Evolutionary conservation across 2,888 invertebrate genomes (phyloP), one percentile per base, ranked within the genome.

Genomic region (Leucania comma): DNA sequence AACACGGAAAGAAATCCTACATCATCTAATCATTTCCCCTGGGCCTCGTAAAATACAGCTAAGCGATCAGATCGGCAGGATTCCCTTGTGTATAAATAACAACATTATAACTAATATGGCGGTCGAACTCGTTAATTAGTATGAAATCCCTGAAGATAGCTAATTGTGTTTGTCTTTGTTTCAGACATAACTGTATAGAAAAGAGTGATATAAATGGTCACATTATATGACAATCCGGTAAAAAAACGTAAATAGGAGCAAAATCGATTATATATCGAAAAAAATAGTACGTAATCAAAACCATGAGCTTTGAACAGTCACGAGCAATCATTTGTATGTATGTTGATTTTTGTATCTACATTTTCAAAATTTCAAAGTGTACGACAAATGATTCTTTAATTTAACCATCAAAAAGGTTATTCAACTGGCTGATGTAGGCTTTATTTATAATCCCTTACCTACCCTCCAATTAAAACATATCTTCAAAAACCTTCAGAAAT

Each of bases 21-120:
- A 70, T 70, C 73, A 73, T 56, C 42, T 78, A 75, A 75, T 75
- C 48, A 64, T 64, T n/a, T 72, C 75, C 78, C 75, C 2, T 46
- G 75, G 78, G 75, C 64, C 59, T 72, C 72, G 72, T 75, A 64
- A 78, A 78, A 72, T 42, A 70, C 35, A 29, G 42, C 35, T 63
- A 72, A 72, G 59, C 58, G 72, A 72, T 78, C 75, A 14, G 42
- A 75, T 59, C 42, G 48, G 42, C 32, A 53, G 14, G 26, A 66
- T 53, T 35, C 79, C 66, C 67, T 24, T 26, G 72, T 17, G 78
- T 54, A 63, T 42, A 20, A 50, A 63, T 54, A 63, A 57, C 61
- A 74, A 32, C 50, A 24, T 26, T 38, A 61, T 66, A 32, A 61
- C 60, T 57, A 35, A 42, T 53, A 38, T 24, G 38, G 32, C 42